phyloP scores from a whole-genome alignment of 1,140 invertebrate genomes.

The Pseudomyrmex flavicornis region DNA sequence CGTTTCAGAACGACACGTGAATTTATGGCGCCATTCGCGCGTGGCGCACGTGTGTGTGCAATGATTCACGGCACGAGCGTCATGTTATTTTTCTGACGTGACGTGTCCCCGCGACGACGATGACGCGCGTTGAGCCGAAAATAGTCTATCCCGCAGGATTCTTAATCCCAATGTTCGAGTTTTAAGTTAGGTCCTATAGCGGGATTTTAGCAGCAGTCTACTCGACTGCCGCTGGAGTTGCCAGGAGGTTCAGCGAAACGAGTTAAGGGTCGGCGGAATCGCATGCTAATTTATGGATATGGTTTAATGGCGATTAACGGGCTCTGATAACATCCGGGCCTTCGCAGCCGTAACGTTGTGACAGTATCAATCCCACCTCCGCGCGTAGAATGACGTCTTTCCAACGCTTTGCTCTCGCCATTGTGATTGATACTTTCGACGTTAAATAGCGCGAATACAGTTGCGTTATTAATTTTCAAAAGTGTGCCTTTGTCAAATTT shows the following conservation, averaged over 20 bases:
- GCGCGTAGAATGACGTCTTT: constrained; percentile 18
- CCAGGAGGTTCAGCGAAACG: constrained; percentile 58
- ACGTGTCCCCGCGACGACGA: constrained; percentile 10
- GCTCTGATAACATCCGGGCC: constrained; percentile 53
- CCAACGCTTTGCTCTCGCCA: constrained; percentile 20
- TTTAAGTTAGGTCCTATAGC: constrained; percentile 9
- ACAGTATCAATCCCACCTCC: constrained; percentile 37
- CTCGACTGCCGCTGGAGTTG: neutral
- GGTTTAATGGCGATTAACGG: constrained; percentile 69
- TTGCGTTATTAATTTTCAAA: neutral
- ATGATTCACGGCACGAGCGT: constrained; percentile 31
- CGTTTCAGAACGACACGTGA: constrained; percentile 51
- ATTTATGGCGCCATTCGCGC: constrained; percentile 53
- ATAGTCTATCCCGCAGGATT: constrained; percentile 47
- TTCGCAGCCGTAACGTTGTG: constrained; percentile 63
- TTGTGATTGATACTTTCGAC: constrained; percentile 43
- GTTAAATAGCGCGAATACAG: neutral
- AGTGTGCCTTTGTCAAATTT: neutral
- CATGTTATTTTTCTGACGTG: constrained; percentile 4
- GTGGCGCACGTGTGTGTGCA: constrained; percentile 20
- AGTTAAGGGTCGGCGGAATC: constrained; percentile 28
- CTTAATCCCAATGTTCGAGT: constrained; percentile 25
- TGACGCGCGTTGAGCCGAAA: neutral
- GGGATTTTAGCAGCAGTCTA: constrained; percentile 57
- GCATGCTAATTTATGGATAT: constrained; percentile 71